Conservation (phyloP, 1,140 invertebrate species). For the Drosophila sturtevanti region DNA sequence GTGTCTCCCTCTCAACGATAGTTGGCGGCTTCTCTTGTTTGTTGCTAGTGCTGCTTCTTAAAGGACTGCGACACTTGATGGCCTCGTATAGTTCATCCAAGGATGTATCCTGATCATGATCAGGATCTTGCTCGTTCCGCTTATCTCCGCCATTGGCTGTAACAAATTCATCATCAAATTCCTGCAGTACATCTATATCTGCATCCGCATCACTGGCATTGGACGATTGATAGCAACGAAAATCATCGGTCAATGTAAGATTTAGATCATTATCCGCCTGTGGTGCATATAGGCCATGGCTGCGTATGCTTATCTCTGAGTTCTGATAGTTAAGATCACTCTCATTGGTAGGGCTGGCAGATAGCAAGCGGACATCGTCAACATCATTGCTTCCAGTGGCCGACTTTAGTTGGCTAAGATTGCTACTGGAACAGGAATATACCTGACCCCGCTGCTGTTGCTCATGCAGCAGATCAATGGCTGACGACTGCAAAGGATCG, state of each 20-base stretch:
- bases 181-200: conserved; percentile 68
- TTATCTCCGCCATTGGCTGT: conserved; percentile 23
- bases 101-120: conserved; percentile 65
- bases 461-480: conserved; percentile 24
- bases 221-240: conserved; percentile 80
- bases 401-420: conserved; percentile 81
- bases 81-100: conserved; percentile 81
- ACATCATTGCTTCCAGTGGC: conserved; percentile 61
- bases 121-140: conserved; percentile 27
- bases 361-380: conserved; percentile 46
- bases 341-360: conserved; percentile 84
- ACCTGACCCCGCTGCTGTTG: conserved; percentile 41
- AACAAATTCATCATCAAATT: conserved; percentile 77
- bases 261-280: conserved; percentile 83
- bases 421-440: conserved; percentile 61
- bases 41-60: conserved; percentile 23
- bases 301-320: conserved; percentile 86
- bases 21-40: conserved; percentile 35
- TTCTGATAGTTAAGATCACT: conserved; percentile 86
- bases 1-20: conserved; percentile 28
- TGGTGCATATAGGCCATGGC: conserved; percentile 85
- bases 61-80: conserved; percentile 72
- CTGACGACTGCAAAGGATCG: background rate
- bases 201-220: conserved; percentile 78
- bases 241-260: conserved; percentile 77